Evolutionary conservation across 2,113 vertebrate species (phyloP).

Genomic region (Phalacrocorax aristotelis): DNA sequence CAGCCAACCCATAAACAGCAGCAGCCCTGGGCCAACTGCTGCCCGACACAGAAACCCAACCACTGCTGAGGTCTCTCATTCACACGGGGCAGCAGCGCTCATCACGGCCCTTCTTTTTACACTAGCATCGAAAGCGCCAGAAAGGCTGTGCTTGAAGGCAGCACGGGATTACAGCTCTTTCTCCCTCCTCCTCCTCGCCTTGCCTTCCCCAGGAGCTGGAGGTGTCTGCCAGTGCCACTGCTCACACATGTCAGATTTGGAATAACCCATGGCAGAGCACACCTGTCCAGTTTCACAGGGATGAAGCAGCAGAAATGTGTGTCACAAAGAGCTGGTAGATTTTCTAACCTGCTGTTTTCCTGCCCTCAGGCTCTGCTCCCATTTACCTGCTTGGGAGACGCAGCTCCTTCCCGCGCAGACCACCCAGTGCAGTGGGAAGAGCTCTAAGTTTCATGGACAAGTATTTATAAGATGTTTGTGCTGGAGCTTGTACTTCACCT

Average conservation of each 20-base stretch:
- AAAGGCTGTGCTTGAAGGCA: neutral
- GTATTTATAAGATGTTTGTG: neutral
- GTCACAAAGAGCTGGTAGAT: neutral
- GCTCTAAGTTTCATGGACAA: neutral
- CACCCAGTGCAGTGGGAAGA: fast-evolving
- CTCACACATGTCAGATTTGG: neutral
- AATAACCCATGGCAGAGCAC: neutral
- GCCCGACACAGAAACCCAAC: neutral
- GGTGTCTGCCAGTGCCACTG: neutral
- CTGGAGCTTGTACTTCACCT: neutral
- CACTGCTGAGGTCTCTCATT: too few species aligned
- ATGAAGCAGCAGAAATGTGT: neutral
- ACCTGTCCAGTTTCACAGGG: fast-evolving
- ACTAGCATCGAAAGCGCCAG: neutral
- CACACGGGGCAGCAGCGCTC: neutral
- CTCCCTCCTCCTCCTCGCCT: neutral
- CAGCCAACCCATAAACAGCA: neutral
- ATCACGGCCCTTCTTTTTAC: neutral
- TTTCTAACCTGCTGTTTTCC: neutral
- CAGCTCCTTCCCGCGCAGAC: neutral
- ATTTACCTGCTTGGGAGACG: neutral
- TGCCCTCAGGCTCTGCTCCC: neutral
- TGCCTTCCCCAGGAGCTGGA: neutral
- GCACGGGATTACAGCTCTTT: fast-evolving
- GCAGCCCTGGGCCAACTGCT: neutral